phyloP scores from a whole-genome alignment of 1,140 invertebrate genomes.

The Aphidius ervi region DNA sequence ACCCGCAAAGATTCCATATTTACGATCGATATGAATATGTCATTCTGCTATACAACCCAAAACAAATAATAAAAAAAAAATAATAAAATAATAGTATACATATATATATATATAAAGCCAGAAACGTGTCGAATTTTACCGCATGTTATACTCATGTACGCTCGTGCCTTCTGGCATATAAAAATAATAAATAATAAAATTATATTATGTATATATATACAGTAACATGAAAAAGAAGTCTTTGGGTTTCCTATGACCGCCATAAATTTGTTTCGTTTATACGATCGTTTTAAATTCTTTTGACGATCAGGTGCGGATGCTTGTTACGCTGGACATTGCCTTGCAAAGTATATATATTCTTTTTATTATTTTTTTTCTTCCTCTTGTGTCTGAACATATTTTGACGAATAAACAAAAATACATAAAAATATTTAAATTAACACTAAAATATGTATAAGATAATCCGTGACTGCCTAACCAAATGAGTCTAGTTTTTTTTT shows the following conservation, averaged over 20 bases:
- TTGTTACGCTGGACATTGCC: conserved; percentile 26
- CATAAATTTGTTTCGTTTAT: conserved; percentile 39
- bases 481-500: no score
- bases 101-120: not conserved
- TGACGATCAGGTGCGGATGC: conserved; percentile 30
- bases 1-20: no score
- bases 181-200: not conserved
- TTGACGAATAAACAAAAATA: no score
- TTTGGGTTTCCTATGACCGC: conserved; percentile 20
- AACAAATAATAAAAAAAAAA: not conserved
- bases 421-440: no score
- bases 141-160: conserved; percentile 1
- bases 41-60: not conserved
- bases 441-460: no score
- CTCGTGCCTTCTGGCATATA: conserved; percentile 4
- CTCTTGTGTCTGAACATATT: not conserved
- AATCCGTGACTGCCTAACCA: no score
- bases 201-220: not conserved
- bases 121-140: conserved; percentile 8
- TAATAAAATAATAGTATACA: no score
- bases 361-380: not conserved
- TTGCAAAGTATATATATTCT: not conserved
- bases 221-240: not conserved
- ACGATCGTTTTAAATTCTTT: conserved; percentile 29
- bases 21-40: no score